Percentiles rank a stretch among this genome's conserved stretches.
These are phyloP conservation scores for Ciconia nigra DNA, from an alignment of 2,797 vertebrate genomes.

Conservation along the genomic window DNA sequence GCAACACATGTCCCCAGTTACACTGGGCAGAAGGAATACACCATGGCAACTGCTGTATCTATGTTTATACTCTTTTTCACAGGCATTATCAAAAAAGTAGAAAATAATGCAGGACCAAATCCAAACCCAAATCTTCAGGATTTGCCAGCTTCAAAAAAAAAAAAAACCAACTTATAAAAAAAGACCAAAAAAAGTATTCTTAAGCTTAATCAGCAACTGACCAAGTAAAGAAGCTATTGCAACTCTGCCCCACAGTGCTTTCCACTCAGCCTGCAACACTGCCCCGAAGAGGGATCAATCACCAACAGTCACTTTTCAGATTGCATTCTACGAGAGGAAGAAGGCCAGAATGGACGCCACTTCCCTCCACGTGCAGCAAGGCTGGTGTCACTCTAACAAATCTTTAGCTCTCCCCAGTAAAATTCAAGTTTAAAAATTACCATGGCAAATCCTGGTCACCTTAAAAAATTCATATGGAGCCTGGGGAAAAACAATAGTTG, in stretches of 20 bases:
- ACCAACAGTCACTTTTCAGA: neutral
- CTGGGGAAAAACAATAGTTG: neutral
- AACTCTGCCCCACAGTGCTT: neutral
- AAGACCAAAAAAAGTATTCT: neutral
- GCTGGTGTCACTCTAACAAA: neutral
- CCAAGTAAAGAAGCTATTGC: neutral
- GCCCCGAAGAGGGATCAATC: neutral
- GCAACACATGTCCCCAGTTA: neutral
- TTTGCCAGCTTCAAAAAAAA: neutral
- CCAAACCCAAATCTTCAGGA: neutral
- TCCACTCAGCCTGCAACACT: neutral
- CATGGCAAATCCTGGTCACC: neutral
- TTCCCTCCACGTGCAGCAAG: neutral
- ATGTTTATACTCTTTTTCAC: neutral
- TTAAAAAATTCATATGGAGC: neutral
- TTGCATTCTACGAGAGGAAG: neutral
- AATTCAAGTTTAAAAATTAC: neutral
- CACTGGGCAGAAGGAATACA: neutral
- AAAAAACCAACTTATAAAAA: neutral
- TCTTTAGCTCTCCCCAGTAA: neutral
- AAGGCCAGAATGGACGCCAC: neutral
- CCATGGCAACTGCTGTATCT: neutral
- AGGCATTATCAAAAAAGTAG: neutral
- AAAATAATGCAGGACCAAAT: neutral
- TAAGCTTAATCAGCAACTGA: neutral